These are phyloP conservation scores for Procambarus clarkii DNA, from an alignment of 1,140 invertebrate species.

Conservation along the genomic window DNA sequence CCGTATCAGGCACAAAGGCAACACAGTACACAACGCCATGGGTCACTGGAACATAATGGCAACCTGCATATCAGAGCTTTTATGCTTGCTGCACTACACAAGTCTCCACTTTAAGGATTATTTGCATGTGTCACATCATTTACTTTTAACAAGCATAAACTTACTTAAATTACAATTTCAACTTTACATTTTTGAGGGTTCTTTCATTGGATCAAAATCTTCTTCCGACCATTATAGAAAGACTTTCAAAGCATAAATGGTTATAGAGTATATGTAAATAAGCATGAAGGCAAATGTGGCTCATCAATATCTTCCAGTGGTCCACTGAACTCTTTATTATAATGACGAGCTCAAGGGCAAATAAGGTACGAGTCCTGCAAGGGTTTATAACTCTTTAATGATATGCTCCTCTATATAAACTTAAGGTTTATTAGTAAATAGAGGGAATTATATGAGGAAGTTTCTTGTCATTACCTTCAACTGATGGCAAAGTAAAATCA, in stretches of 20 bases:
- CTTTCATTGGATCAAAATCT: neutral
- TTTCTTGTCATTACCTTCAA: constrained; percentile 45
- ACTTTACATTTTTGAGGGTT: neutral
- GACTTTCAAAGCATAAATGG: neutral
- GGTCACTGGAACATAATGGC: constrained; percentile 45
- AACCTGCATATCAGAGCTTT: constrained; percentile 12
- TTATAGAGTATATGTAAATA: neutral
- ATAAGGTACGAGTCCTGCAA: constrained; percentile 56
- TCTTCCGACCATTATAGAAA: neutral
- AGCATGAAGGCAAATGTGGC: neutral
- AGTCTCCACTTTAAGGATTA: neutral
- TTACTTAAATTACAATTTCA: neutral
- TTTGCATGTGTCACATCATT: neutral
- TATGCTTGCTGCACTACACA: constrained; percentile 22
- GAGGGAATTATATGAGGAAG: constrained; percentile 35
- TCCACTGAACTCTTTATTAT: constrained; percentile 38
- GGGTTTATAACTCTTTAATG: constrained; percentile 47
- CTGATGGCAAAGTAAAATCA: constrained; percentile 33
- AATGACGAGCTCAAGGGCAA: constrained; percentile 55
- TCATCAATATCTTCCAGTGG: constrained; percentile 40
- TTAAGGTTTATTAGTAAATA: constrained; percentile 42
- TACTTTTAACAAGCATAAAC: neutral
- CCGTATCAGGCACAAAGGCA: constrained; percentile 68
- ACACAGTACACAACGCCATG: constrained; percentile 54
- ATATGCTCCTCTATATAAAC: constrained; percentile 57